These are phyloP conservation scores for Emydocephalus ijimae DNA, from an alignment of 2,113 vertebrate genomes.

Conservation along the genomic window DNA sequence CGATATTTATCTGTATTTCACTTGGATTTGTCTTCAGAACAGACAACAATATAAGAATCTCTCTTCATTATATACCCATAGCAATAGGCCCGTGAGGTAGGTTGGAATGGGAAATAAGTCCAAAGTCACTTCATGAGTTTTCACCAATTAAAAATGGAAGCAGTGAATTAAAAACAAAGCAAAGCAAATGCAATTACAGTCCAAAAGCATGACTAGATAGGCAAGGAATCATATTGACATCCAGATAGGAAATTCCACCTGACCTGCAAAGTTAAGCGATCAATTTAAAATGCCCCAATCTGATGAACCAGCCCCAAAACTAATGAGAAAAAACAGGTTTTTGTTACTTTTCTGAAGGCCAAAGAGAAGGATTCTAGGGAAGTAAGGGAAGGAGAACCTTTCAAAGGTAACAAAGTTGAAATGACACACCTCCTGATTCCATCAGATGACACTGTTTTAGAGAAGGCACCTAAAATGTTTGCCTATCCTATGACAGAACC, in stretches of 20 bases:
- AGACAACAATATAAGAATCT: not conserved
- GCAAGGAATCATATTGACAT: not conserved
- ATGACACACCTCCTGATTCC: not conserved
- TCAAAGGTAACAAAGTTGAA: not conserved
- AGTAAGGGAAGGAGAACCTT: not conserved
- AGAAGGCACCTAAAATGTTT: not conserved
- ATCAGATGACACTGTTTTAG: not conserved
- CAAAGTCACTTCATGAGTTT: not conserved
- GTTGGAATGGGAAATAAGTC: not conserved
- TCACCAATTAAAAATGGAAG: not conserved
- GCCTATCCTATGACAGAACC: not conserved
- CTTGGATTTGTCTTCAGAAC: not conserved
- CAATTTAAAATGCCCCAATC: too few relatives aligned
- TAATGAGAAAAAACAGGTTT: not conserved
- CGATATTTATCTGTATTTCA: not conserved
- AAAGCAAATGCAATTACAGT: not conserved
- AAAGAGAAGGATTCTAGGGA: not conserved
- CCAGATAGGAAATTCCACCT: not conserved
- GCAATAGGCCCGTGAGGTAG: not conserved
- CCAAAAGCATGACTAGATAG: not conserved
- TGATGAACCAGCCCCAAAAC: not conserved
- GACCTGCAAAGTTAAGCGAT: too few relatives aligned
- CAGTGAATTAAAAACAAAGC: not conserved
- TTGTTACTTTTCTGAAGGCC: not conserved
- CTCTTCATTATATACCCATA: not conserved